Percentiles rank a stretch among this genome's conserved stretches.
These are phyloP conservation scores for Rhagium mordax DNA, from an alignment of 2,888 invertebrate species.

Conservation along the genomic window DNA sequence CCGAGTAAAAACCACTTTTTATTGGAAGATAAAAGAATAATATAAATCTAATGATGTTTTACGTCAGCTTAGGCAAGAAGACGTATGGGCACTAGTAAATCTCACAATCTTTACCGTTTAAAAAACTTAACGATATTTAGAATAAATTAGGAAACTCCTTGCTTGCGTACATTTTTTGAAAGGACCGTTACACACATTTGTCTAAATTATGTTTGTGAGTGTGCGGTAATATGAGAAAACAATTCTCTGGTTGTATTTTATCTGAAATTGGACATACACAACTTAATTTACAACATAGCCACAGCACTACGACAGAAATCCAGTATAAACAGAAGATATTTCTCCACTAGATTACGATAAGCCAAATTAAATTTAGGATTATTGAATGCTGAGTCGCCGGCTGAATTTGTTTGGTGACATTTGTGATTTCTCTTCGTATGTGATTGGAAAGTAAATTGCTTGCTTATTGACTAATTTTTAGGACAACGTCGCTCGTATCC, in stretches of 20 bases:
- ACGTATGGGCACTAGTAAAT: conserved; percentile 9
- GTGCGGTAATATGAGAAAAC: not conserved
- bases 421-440: conserved; percentile 47
- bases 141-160: not conserved
- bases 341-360: conserved; percentile 31
- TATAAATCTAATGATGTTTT: conserved; percentile 31
- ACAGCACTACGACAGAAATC: conserved; percentile 2
- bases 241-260: not conserved
- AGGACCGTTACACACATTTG: not conserved
- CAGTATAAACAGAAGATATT: conserved; percentile 23
- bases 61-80: not conserved
- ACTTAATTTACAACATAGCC: conserved; percentile 15
- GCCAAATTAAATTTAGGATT: conserved; percentile 43
- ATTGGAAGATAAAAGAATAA: conserved; percentile 22
- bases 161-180: not conserved
- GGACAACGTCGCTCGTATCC: conserved; percentile 26
- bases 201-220: not conserved
- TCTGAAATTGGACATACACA: conserved; percentile 11
- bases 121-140: not conserved
- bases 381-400: conserved; percentile 39
- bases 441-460: conserved; percentile 48
- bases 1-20: conserved; percentile 28
- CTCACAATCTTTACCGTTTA: not conserved
- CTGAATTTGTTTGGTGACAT: conserved; percentile 43
- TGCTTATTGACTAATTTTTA: conserved; percentile 35